Evolutionary conservation across 2,888 invertebrate species (phyloP).

Genomic region (Cactoblastis cactorum): DNA sequence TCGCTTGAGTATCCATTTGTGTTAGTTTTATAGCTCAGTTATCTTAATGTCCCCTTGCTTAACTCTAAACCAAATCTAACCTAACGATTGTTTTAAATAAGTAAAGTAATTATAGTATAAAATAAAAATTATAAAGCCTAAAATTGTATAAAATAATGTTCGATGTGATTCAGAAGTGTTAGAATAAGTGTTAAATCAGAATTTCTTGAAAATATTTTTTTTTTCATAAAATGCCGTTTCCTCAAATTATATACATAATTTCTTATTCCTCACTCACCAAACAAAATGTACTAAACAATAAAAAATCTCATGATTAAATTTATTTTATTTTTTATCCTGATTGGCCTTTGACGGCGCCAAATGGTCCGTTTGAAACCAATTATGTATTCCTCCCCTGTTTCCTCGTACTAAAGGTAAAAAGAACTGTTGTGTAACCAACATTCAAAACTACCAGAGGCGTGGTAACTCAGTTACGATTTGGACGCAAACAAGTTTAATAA

Average conservation of each 20-base stretch:
- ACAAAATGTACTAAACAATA: neutral
- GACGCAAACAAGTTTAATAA: conserved; percentile 16
- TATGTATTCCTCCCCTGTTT: conserved; percentile 3
- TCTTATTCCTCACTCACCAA: neutral
- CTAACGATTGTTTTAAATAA: too few species aligned
- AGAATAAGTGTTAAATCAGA: too few species aligned
- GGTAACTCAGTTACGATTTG: neutral
- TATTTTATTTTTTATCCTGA: neutral
- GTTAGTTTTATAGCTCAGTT: conserved; percentile 8
- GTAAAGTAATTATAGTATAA: neutral
- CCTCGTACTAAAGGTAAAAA: neutral
- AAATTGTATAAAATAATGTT: too few species aligned
- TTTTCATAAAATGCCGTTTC: too few species aligned
- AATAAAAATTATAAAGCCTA: too few species aligned
- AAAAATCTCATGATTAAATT: neutral
- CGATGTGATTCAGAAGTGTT: too few species aligned
- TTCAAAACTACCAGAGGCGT: neutral
- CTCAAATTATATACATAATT: too few species aligned
- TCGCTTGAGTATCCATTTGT: conserved; percentile 9
- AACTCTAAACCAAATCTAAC: neutral
- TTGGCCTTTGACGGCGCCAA: neutral
- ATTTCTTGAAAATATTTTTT: too few species aligned
- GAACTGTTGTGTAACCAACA: conserved; percentile 2
- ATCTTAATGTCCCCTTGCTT: conserved; percentile 2
- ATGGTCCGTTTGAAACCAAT: conserved; percentile 3